Base-by-base conservation (phyloP, 2,113 vertebrate genomes). In the Oncorhynchus masou region DNA sequence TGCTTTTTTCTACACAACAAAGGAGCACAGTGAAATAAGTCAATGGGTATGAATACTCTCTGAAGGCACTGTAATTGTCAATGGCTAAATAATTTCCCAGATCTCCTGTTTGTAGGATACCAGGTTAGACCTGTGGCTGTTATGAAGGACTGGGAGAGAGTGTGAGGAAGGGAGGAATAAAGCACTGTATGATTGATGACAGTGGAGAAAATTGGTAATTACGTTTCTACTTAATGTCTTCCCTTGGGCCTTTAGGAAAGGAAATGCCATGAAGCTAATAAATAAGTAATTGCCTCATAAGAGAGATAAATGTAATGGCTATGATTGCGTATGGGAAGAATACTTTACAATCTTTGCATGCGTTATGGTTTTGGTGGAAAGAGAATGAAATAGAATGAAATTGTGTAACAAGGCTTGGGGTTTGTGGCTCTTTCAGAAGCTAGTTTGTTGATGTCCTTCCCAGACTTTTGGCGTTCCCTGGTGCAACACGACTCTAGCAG, bases 371-470 rank as follows among this genome's bases (percentile, higher is more conserved):
- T 83, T 69, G 78, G 76, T 72, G 77, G 49, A 76, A 22, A 39
- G 34, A 24, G 67, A 74, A 60, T 20, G 72, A 57, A 71, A 78
- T 71, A 73, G 66, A 45, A 74, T 60, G 25, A 29, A 73, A 39
- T 86, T 88, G 75, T 71, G 5, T 86, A 85, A 90, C 72, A 74
- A n/a, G 16, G 76, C 29, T 81, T 68, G 3, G 39, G 9, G 74
- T 84, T 87, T 82, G 75, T 82, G 27, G 70, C 65, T 71, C 81
- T 88, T 88, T 84, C 81, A 86, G 79, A 84, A 82, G 83, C 75
- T 39, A 54, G 27, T 49, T 80, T 76, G 78, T 70, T 86, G 77
- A 84, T 88, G 81, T 80, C 57, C 67, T 88, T 87, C 74, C 80
- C 79, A 88, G 84, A 88, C 70, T 75, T 51, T 49, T 62, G 13